Evolutionary conservation across 2,113 vertebrate species (phyloP).

Genomic region (Struthidea cinerea): DNA sequence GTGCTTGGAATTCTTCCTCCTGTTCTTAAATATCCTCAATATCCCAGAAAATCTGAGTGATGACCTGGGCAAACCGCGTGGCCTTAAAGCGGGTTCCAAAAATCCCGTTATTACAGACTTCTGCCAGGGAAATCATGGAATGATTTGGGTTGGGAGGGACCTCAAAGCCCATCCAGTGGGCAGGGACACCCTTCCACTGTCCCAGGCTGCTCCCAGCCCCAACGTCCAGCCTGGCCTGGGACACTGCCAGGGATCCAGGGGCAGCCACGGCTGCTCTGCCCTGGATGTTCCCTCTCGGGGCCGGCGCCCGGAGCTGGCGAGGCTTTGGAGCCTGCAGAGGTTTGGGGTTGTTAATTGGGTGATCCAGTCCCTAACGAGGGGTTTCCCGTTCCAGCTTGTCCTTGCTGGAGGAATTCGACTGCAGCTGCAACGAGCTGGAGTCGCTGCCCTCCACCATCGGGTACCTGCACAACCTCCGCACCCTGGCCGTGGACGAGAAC

Average conservation of each 20-base stretch:
- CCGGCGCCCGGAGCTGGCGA: not conserved
- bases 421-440: constrained; percentile 98
- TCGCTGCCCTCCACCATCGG: constrained; percentile 90
- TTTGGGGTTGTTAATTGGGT: not conserved
- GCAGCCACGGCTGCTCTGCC: not conserved
- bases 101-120: rapidly evolving
- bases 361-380: not conserved
- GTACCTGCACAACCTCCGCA: constrained; percentile 92
- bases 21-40: not conserved
- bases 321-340: not conserved
- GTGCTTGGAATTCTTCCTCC: not conserved
- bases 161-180: not conserved
- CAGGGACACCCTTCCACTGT: not conserved
- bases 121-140: not conserved
- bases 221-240: not conserved
- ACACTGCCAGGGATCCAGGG: not conserved
- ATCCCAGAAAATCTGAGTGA: not conserved
- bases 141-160: not conserved
- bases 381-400: constrained; percentile 83
- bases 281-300: not conserved
- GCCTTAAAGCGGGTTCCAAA: not conserved
- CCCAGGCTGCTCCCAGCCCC: not conserved
- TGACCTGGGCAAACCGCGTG: not conserved
- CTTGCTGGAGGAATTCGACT: constrained; percentile 96
- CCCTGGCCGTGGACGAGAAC: constrained; percentile 94